Conservation (phyloP, 2,888 invertebrate species). For the Chirona hameri region DNA sequence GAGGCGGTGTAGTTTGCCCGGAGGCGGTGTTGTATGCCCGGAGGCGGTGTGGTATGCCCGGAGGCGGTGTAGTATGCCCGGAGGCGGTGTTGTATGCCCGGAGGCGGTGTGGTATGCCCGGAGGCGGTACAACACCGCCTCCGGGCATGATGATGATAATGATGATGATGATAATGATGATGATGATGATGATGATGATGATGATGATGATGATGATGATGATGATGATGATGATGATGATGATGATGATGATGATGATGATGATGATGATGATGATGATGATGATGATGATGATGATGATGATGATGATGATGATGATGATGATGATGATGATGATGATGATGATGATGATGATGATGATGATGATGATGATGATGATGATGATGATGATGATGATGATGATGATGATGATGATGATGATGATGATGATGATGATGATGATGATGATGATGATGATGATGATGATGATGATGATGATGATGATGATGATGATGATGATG, state of each 20-base stretch:
- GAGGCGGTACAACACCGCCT: too few species aligned
- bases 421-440: constrained; percentile 22
- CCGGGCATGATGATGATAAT: neutral
- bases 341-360: constrained; percentile 22
- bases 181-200: neutral
- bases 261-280: neutral
- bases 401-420: constrained; percentile 22
- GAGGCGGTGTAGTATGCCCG: too few species aligned
- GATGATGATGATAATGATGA: neutral
- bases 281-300: neutral
- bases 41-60: too few species aligned
- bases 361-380: constrained; percentile 22
- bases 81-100: too few species aligned
- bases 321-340: constrained; percentile 22
- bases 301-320: constrained; percentile 22
- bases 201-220: neutral
- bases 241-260: neutral
- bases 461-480: constrained; percentile 22
- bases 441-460: constrained; percentile 22
- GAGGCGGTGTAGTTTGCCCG: too few species aligned
- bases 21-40: too few species aligned
- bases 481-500: constrained; percentile 22
- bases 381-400: constrained; percentile 22
- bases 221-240: neutral
- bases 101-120: too few species aligned